Evolutionary conservation across 2,888 invertebrate species (phyloP), one percentile per base, ranked within the genome.

Genomic region (Sphecodes monilicornis): DNA sequence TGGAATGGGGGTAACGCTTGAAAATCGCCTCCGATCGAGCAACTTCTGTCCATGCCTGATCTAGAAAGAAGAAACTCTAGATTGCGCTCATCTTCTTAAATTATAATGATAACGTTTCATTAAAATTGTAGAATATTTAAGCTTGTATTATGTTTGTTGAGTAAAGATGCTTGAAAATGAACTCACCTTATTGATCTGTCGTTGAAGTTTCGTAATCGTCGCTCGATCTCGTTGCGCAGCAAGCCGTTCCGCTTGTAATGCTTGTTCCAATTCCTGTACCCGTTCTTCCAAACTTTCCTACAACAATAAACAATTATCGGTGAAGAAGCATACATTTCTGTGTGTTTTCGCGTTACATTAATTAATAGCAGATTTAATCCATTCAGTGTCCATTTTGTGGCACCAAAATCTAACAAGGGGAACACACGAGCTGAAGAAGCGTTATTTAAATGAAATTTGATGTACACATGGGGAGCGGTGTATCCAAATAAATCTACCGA

Each of bases 141-240:
- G n/a, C 54, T n/a, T 8, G n/a, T 3, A n/a, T 50, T n/a, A 50
- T 10, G 10, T 41, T 41, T 41, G 39, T 41, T 41, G 8, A 41
- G 6, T 10, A 10, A 41, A 1, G 8, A 41, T 46, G 46, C 46
- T 16, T 13, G 13, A n/a, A 22, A 1, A 8, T 16, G 29, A 16
- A 80, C 88, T 87, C 71, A 94, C 94, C 91, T 94, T 94, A 87
- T 93, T 94, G 76, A 93, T 91, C 83, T 93, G 94, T 80, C 93
- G 92, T 84, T 94, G 94, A 43, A 94, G 83, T 82, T 93, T 93
- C n/a, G 93, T 92, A 84, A 94, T 94, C 26, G 93, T 93, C 41
- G 93, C 93, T 66, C 94, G 93, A 89, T 94, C 94, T n/a, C 93
- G 91, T 86, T 93, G 93, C 6, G 93, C 91, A 26, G 92, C 93